Base-by-base conservation (phyloP, 2,113 vertebrate species). In the Natator depressus region DNA sequence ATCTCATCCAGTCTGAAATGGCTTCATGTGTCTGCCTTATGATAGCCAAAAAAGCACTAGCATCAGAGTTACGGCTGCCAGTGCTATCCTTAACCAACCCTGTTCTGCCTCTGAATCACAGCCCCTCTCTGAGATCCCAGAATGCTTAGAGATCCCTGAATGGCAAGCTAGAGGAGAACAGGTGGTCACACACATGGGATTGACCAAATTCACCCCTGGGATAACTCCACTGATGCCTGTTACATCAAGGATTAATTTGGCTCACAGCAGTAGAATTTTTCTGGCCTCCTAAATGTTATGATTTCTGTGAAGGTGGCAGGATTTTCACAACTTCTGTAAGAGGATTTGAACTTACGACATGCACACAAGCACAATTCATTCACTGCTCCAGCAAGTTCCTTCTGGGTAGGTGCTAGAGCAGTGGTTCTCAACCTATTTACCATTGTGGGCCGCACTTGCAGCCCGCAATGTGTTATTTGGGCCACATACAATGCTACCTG, bases 71-170 rank as follows among this genome's bases (percentile, higher is more conserved):
- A 35, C 83, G 25, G 59, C 88, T 79, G 57, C 75, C 38, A 24
- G 0, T 12, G 1, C 65, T 1, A 38, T 27, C 27, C 50, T 10
- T 55, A 16, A 42, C 16, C 13, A 1, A 9, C 24, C 53, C 2
- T 57, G 22, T 35, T 46, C 35, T 8, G 72, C 72, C 24, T 27
- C 42, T 20, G 75, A 20, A 78, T 4, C 31, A 6, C 1, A n/a
- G 8, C 25, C 2, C 0, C 0, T 0, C 0, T 1, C 22, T 85
- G 1, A 57, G 82, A 80, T 35, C 42, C 22, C 11, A 72, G 76
- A 80, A 29, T 49, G 10, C 42, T 7, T 83, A 93, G 84, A 1
- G 81, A 55, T 85, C 84, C 83, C 80, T 31, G 57, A 79, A 47
- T 85, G 91, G 50, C 0, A 1, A 50, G 88, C 22, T 22, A 4